Evolutionary conservation across 35 echinoderm and acorn worm genomes (phyloP).

Genomic region (Diadema setosum): DNA sequence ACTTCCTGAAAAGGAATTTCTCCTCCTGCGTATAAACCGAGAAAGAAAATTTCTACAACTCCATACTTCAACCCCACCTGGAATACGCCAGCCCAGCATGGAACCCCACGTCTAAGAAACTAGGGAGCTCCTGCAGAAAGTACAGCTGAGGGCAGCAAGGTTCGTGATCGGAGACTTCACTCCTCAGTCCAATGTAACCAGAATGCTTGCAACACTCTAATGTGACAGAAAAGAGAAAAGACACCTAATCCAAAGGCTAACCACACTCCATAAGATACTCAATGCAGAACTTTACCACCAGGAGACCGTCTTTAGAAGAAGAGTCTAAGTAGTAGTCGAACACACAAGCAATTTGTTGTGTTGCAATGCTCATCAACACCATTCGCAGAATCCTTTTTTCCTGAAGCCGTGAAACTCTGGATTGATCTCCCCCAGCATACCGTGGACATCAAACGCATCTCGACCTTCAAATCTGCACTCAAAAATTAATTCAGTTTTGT

Average conservation of each 20-base stretch:
- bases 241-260: background rate
- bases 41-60: background rate
- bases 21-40: background rate
- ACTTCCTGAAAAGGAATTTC: background rate
- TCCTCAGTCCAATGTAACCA: background rate
- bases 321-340: background rate
- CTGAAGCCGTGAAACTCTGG: background rate
- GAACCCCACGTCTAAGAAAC: background rate
- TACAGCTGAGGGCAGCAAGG: background rate
- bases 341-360: background rate
- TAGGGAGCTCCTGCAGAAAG: background rate
- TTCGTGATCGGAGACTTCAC: background rate
- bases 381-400: background rate
- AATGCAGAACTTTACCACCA: background rate
- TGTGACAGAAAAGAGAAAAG: background rate
- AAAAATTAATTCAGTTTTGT: too few relatives aligned
- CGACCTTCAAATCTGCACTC: too few relatives aligned
- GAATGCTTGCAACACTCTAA: background rate
- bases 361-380: background rate
- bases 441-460: too few relatives aligned
- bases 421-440: background rate
- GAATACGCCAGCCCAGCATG: constrained; percentile 5
- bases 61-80: background rate
- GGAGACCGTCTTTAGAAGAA: background rate
- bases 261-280: too few relatives aligned